phyloP scores from a whole-genome alignment of 2,888 invertebrate genomes.

The Lithophane semibrunnea region DNA sequence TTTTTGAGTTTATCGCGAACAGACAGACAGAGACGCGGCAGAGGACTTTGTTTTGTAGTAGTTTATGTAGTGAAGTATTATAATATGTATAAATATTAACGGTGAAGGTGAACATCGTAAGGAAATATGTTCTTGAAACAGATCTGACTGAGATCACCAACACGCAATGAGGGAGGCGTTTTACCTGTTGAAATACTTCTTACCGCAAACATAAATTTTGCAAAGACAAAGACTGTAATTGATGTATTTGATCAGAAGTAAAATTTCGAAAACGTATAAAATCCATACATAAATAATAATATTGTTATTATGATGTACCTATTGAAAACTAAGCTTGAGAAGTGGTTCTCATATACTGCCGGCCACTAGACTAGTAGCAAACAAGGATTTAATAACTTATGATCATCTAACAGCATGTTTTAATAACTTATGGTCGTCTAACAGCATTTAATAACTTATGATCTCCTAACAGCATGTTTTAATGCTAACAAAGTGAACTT shows the following conservation, averaged over 20 bases:
- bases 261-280: background rate
- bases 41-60: no score
- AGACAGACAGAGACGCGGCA: no score
- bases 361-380: background rate
- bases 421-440: background rate
- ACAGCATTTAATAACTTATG: background rate
- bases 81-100: no score
- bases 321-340: background rate
- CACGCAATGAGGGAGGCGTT: background rate
- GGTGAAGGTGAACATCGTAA: background rate
- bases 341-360: no score
- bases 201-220: background rate
- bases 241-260: no score
- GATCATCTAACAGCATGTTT: background rate
- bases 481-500: background rate
- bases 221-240: background rate
- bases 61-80: background rate
- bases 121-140: background rate
- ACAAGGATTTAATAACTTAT: background rate
- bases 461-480: background rate
- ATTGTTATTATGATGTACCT: no score
- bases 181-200: background rate
- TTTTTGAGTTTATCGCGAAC: no score
- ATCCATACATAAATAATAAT: background rate
- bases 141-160: background rate